phyloP scores from a whole-genome alignment of 2,888 invertebrate genomes.

The Drosophila eohydei region DNA sequence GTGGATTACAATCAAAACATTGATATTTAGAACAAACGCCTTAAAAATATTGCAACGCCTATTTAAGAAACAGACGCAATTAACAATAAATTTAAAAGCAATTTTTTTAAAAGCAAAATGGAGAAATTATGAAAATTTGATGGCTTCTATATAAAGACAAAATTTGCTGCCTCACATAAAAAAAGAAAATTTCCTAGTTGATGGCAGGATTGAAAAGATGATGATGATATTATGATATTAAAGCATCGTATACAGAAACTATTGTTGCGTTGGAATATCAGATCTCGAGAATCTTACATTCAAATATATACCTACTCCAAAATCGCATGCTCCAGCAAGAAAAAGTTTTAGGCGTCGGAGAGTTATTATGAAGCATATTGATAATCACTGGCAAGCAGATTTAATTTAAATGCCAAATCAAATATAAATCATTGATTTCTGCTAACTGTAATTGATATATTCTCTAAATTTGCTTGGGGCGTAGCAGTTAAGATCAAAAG shows the following conservation, averaged over 20 bases:
- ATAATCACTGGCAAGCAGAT: slow-evolving; percentile 2
- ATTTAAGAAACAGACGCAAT: slow-evolving; percentile 6
- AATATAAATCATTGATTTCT: not conserved
- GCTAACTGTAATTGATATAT: not conserved
- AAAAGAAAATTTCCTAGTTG: not conserved
- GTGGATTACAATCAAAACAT: not conserved
- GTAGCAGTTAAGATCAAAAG: not conserved
- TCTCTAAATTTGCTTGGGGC: not conserved
- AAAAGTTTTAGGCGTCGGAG: not conserved
- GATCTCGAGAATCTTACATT: not conserved
- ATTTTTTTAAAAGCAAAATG: not conserved
- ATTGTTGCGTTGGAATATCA: not conserved
- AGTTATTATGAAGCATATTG: not conserved
- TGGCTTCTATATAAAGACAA: not conserved
- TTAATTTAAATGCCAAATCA: not conserved
- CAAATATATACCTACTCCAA: not conserved
- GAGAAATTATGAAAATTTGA: too few relatives aligned
- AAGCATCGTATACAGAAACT: not conserved
- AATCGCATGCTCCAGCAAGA: not conserved
- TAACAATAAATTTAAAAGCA: too few relatives aligned
- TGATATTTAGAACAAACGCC: not conserved
- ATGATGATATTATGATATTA: not conserved
- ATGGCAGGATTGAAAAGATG: not conserved
- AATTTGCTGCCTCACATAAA: not conserved
- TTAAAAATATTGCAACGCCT: not conserved